A percentile compares a stretch with the other conserved stretches of the same genome.
Conservation (phyloP, 2,113 vertebrate genomes). For the Nothoprocta perdicaria region DNA sequence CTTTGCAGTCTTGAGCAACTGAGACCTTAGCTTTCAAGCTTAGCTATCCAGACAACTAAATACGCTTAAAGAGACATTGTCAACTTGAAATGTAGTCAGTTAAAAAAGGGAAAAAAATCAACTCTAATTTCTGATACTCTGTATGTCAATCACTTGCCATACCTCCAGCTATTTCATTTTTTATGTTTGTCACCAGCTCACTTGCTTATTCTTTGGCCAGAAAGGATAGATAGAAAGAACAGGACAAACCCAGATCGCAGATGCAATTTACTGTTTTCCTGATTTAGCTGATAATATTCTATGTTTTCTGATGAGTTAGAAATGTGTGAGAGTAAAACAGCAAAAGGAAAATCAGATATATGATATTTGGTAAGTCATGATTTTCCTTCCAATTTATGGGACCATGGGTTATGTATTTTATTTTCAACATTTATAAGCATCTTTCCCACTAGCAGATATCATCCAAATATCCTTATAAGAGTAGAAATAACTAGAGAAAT, state of each 20-base stretch:
- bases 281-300: not conserved
- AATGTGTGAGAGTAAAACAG: not conserved
- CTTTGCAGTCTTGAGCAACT: constrained; percentile 9
- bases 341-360: not conserved
- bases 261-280: not conserved
- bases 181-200: not conserved
- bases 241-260: not conserved
- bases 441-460: not conserved
- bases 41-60: not conserved
- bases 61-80: not conserved
- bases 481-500: not conserved
- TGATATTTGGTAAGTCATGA: not conserved
- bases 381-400: not conserved
- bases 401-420: not conserved
- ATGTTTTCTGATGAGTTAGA: not conserved
- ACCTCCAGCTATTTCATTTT: not conserved
- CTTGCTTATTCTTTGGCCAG: not conserved
- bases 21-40: constrained; percentile 27
- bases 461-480: not conserved
- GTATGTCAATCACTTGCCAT: not conserved
- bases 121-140: not conserved
- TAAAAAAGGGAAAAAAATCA: not conserved
- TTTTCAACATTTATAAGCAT: not conserved
- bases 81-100: not conserved
- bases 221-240: not conserved